A percentile compares a stretch with the other conserved stretches of the same genome.
These are phyloP conservation scores for Chrysogorgia sp. DNA, from an alignment of 92 coral and sea anemone species.

Conservation along the genomic window DNA sequence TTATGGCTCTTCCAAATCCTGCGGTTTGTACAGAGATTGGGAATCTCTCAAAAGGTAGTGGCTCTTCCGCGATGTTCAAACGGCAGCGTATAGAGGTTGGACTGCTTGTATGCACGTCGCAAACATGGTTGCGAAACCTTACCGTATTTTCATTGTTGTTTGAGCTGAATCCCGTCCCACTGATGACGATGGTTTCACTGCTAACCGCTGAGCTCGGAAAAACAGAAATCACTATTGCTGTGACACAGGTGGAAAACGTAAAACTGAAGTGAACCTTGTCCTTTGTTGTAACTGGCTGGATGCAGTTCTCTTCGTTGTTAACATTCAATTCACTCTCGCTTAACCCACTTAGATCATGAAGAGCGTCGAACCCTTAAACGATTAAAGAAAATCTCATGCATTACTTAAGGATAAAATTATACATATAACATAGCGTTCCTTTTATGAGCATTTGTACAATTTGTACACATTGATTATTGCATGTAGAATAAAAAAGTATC, in stretches of 20 bases:
- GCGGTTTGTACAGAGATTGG: slow-evolving; percentile 52
- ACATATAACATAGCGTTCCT: too few species aligned
- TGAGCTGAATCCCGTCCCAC: slow-evolving; percentile 74
- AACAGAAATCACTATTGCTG: slow-evolving; percentile 74
- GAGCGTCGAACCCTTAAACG: slow-evolving; percentile 25
- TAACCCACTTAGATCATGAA: slow-evolving; percentile 1
- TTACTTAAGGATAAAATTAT: too few species aligned
- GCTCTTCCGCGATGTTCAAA: slow-evolving; percentile 34
- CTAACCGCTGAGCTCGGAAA: slow-evolving; percentile 69
- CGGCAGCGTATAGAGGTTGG: slow-evolving; percentile 64
- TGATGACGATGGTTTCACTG: slow-evolving; percentile 65
- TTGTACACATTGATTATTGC: too few species aligned
- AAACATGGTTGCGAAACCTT: slow-evolving; percentile 59
- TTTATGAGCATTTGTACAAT: too few species aligned
- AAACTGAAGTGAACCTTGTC: slow-evolving; percentile 34
- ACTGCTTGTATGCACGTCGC: slow-evolving; percentile 58
- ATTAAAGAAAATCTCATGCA: neutral
- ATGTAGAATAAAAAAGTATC: too few species aligned
- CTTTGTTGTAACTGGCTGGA: neutral
- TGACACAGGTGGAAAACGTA: slow-evolving; percentile 73
- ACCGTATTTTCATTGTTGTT: slow-evolving; percentile 65
- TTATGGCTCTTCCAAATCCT: slow-evolving; percentile 70
- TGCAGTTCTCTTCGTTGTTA: neutral
- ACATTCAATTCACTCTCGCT: neutral
- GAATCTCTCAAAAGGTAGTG: slow-evolving; percentile 15